Conservation (phyloP, 2,797 vertebrate species). For the Apodemus agrarius region DNA sequence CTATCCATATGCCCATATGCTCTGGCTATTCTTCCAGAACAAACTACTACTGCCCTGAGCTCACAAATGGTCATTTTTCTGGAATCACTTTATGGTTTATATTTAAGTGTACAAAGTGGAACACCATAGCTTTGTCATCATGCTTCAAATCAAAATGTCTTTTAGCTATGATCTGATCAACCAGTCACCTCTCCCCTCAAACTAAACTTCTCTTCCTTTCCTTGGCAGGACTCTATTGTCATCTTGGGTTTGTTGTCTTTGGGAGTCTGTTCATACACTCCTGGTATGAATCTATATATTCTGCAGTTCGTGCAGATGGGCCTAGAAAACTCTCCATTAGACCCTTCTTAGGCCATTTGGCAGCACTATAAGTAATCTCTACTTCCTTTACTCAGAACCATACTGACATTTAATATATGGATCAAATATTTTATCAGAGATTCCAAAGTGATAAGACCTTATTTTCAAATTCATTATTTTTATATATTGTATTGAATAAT, state of each 20-base stretch:
- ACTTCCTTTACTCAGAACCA: neutral
- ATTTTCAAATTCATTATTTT: constrained; percentile 7
- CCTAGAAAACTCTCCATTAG: neutral
- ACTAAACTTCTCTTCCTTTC: neutral
- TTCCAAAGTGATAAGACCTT: neutral
- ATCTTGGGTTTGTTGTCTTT: neutral
- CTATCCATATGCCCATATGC: neutral
- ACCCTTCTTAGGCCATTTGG: neutral
- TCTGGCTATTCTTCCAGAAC: neutral
- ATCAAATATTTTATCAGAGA: neutral
- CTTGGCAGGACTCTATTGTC: neutral
- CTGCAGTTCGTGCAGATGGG: neutral
- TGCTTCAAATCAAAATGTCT: neutral
- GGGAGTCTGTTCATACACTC: neutral
- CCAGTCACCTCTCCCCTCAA: neutral
- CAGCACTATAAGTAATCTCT: neutral
- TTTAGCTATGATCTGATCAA: constrained; percentile 34
- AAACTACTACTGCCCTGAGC: neutral
- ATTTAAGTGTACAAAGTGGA: neutral
- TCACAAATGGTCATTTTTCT: neutral
- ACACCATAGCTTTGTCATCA: neutral
- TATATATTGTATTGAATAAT: neutral
- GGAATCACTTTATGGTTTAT: neutral
- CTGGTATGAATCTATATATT: neutral
- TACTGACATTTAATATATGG: neutral